Evolutionary conservation across 2,797 vertebrate genomes (phyloP).

Genomic region (Rhinogobio ventralis): DNA sequence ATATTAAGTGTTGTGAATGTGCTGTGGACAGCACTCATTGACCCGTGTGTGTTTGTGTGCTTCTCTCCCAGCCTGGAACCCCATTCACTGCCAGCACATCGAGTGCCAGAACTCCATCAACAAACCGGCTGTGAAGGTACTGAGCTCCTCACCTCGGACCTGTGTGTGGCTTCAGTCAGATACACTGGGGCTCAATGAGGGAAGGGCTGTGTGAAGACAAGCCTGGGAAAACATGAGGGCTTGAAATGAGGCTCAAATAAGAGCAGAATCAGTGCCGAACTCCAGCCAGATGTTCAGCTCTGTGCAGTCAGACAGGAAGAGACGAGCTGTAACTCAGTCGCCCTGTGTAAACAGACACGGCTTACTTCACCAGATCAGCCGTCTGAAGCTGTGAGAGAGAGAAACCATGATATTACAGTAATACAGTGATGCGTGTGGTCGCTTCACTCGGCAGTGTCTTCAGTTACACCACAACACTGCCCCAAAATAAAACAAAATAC

Average conservation of each 20-base stretch:
- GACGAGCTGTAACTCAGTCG: conserved; percentile 77
- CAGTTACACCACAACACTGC: background rate
- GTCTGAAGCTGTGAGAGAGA: background rate
- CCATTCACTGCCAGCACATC: conserved; percentile 98
- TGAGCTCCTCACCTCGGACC: background rate
- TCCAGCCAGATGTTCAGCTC: conserved; percentile 43
- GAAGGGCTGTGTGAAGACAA: background rate
- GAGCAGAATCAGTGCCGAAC: background rate
- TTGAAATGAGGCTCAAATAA: background rate
- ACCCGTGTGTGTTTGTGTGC: background rate
- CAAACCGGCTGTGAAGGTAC: conserved; percentile 99
- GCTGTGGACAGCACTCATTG: too few relatives aligned
- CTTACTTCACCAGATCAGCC: background rate
- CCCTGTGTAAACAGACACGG: background rate
- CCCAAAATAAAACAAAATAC: background rate
- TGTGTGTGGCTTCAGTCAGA: background rate
- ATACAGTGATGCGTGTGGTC: background rate
- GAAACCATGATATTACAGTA: too few relatives aligned
- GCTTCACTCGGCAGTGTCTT: background rate
- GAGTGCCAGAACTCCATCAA: conserved; percentile 99
- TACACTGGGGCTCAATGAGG: background rate
- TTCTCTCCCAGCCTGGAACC: conserved; percentile 91
- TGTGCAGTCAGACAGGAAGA: conserved; percentile 66
- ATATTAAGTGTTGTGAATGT: too few relatives aligned
- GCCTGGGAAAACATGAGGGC: background rate